Evolutionary conservation across 2,888 invertebrate species (phyloP).

Genomic region (Drosophila infuscata): DNA sequence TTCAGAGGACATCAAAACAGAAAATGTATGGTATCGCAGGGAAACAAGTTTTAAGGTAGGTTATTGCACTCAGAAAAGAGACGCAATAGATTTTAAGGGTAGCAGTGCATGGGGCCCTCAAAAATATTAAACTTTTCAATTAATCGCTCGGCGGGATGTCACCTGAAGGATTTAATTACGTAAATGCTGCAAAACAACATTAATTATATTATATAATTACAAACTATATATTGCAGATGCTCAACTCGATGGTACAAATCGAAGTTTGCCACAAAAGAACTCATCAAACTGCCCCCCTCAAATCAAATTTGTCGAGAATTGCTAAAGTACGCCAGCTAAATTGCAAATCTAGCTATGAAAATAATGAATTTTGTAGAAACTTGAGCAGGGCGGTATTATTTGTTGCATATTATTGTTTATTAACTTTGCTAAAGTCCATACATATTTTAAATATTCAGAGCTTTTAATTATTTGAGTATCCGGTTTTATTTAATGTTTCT

Average conservation of each 20-base stretch:
- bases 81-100: not conserved
- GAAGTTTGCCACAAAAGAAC: not conserved
- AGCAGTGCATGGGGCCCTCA: not conserved
- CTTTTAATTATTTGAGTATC: conserved; percentile 14
- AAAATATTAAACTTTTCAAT: not conserved
- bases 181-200: too few species aligned
- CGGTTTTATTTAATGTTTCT: conserved; percentile 14
- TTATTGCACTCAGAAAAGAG: not conserved
- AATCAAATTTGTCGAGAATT: not conserved
- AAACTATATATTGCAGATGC: not conserved
- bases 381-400: conserved; percentile 1
- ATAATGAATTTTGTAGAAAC: not conserved
- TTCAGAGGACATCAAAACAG: too few species aligned
- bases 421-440: conserved; percentile 7
- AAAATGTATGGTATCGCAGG: too few species aligned
- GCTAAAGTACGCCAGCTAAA: not conserved
- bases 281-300: not conserved
- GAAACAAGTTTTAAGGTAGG: not conserved
- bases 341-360: not conserved
- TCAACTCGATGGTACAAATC: not conserved
- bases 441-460: conserved; percentile 13
- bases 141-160: too few species aligned
- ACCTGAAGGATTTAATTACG: too few species aligned
- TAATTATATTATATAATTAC: too few species aligned
- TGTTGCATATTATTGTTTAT: conserved; percentile 8